phyloP scores from a whole-genome alignment of 2,113 vertebrate genomes.

The Thinocorus orbignyianus region DNA sequence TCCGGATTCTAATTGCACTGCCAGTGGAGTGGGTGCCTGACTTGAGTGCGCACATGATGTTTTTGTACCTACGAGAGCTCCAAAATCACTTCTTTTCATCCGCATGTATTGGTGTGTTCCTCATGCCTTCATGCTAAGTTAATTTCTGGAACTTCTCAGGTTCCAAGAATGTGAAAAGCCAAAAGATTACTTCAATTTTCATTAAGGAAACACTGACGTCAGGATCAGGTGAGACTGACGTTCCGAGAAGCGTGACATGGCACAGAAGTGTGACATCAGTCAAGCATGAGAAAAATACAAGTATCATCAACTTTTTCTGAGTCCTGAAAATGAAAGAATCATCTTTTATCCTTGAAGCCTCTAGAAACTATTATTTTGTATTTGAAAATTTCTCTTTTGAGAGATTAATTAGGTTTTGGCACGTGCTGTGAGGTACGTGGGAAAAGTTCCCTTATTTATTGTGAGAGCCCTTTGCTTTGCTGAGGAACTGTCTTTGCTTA shows the following conservation, averaged over 20 bases:
- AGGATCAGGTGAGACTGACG: neutral
- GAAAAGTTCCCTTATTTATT: neutral
- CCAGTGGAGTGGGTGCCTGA: neutral
- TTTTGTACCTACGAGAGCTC: neutral
- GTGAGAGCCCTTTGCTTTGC: neutral
- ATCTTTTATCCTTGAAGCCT: neutral
- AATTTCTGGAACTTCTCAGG: neutral
- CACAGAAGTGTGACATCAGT: neutral
- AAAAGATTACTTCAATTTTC: neutral
- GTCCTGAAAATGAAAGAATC: neutral
- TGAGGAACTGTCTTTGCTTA: neutral
- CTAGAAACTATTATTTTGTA: neutral
- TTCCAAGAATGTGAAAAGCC: neutral
- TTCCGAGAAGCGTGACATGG: neutral
- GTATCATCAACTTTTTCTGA: neutral
- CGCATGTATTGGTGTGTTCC: fast-evolving
- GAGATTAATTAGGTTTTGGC: neutral
- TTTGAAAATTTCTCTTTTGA: neutral
- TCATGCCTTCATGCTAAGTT: neutral
- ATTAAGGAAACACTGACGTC: neutral
- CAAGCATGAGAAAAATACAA: neutral
- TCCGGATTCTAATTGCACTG: neutral
- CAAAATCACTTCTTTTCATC: neutral
- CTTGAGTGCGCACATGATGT: neutral
- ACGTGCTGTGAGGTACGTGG: neutral